A percentile compares a stretch with the other conserved stretches of the same genome.
These are phyloP conservation scores for Premnoplex brunnescens DNA, from an alignment of 2,797 vertebrate genomes.

Conservation along the genomic window DNA sequence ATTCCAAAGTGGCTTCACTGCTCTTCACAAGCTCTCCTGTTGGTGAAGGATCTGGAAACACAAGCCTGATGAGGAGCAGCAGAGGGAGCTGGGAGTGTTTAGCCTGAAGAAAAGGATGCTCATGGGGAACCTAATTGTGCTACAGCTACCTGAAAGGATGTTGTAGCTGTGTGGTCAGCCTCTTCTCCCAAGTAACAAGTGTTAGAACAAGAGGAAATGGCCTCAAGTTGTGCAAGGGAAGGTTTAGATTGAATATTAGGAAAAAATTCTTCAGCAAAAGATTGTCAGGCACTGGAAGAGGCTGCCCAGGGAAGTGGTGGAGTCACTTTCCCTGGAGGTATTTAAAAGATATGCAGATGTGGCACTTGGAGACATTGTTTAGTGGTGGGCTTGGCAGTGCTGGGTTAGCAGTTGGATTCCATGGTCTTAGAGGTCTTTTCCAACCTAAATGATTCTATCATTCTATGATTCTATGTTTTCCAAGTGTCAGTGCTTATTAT, in stretches of 20 bases:
- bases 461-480: neutral
- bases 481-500: neutral
- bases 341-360: neutral
- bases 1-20: neutral
- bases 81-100: neutral
- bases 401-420: neutral
- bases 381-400: neutral
- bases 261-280: neutral
- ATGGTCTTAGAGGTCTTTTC: neutral
- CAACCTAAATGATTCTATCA: neutral
- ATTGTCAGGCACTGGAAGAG: neutral
- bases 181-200: neutral
- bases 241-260: neutral
- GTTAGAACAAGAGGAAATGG: neutral
- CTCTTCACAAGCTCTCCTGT: neutral
- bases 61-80: neutral
- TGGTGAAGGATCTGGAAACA: neutral
- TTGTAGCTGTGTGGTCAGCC: rapidly evolving
- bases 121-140: neutral
- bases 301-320: neutral
- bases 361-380: neutral
- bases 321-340: neutral
- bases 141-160: neutral
- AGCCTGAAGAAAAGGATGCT: neutral
- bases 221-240: neutral